A percentile compares a stretch with the other conserved stretches of the same genome.
phyloP scores from a whole-genome alignment of 2,797 vertebrate species.

The Smutsia gigantea region DNA sequence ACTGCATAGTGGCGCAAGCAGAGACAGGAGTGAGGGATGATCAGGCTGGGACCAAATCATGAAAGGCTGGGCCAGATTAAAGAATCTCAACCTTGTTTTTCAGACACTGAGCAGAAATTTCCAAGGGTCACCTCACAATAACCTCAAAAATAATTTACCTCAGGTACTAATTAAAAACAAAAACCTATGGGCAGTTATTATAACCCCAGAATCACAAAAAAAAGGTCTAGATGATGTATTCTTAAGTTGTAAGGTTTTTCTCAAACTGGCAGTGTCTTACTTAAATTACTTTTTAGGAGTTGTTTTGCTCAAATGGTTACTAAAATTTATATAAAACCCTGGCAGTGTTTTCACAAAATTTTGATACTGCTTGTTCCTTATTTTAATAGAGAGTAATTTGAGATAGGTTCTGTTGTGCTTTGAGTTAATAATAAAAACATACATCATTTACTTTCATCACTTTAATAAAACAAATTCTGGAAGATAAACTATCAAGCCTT shows the following conservation, averaged over 20 bases:
- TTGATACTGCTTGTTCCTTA: slow-evolving; percentile 7
- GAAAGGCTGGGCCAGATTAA: background rate
- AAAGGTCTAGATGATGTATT: background rate
- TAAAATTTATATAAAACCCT: slow-evolving; percentile 12
- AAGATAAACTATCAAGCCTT: slow-evolving; percentile 36
- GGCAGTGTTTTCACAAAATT: background rate
- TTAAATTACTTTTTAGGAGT: background rate
- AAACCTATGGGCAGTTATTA: background rate
- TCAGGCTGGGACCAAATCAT: background rate
- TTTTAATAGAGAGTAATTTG: slow-evolving; percentile 57
- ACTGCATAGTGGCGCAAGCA: background rate
- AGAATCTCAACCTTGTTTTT: slow-evolving; percentile 32
- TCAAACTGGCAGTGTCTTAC: slow-evolving; percentile 30
- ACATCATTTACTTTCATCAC: slow-evolving; percentile 33
- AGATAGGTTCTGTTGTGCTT: slow-evolving; percentile 1
- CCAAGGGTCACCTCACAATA: background rate
- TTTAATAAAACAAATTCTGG: slow-evolving; percentile 63
- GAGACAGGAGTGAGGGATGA: background rate
- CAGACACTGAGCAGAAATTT: slow-evolving; percentile 43
- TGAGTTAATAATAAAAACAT: slow-evolving; percentile 35
- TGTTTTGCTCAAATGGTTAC: slow-evolving; percentile 50
- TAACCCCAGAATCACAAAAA: slow-evolving; percentile 20
- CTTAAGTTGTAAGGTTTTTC: slow-evolving; percentile 33
- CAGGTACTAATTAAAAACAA: slow-evolving; percentile 13
- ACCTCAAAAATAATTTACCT: slow-evolving; percentile 55